Conservation (phyloP, 2,797 vertebrate genomes). For the Clarias laeviceps region DNA sequence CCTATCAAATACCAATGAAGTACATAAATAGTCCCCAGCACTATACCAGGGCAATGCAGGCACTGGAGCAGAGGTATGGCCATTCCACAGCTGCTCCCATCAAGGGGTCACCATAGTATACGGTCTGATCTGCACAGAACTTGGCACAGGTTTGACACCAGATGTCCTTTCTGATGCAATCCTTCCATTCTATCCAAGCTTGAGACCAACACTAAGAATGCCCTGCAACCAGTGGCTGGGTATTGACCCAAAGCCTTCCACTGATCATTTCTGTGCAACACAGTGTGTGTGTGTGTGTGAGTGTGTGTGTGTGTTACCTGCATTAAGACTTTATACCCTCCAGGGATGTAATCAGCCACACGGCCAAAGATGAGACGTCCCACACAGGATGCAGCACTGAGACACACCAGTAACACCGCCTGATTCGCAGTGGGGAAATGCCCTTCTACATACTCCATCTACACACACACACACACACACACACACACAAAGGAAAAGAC, state of each 20-base stretch:
- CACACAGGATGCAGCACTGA: conserved; percentile 89
- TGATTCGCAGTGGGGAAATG: conserved; percentile 77
- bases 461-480: conserved; percentile 30
- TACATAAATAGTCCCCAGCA: no score
- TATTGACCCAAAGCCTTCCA: neutral
- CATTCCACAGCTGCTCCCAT: no score
- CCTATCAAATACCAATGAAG: no score
- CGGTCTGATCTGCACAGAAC: no score
- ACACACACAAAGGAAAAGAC: neutral
- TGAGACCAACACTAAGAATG: no score
- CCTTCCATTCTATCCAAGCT: no score
- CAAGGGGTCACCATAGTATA: no score
- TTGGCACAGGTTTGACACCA: no score
- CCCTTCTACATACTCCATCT: conserved; percentile 92
- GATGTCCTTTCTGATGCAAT: no score
- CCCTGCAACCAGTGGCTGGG: neutral
- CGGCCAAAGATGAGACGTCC: conserved; percentile 90
- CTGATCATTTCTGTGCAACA: neutral
- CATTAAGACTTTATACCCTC: conserved; percentile 91
- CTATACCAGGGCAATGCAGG: no score
- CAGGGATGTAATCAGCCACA: conserved; percentile 87
- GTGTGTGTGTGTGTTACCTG: conserved; percentile 76
- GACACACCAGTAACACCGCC: conserved; percentile 88
- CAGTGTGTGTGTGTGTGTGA: conserved; percentile 19
- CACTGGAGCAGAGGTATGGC: no score